Base-by-base conservation (phyloP, 2,113 vertebrate genomes). In the Pyxicephalus adspersus region DNA sequence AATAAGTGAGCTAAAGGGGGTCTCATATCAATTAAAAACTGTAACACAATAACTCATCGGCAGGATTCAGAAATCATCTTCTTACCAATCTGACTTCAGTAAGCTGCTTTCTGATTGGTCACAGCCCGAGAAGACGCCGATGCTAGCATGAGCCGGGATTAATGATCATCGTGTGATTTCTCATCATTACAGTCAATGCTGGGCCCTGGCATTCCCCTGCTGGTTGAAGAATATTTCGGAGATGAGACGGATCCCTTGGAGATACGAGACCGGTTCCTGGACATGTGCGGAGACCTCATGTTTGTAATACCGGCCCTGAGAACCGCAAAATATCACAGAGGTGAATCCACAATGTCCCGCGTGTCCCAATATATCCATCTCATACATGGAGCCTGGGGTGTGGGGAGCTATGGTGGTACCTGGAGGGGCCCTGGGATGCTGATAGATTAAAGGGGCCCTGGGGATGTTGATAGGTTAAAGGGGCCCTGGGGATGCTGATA, bases 271-370 rank as follows among this genome's bases (percentile, higher is more conserved):
- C 84, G 60, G 0, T 86, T 87, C 11, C 81, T 85, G 26, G 88
- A 94, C 77, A 0, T 91, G 1, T 0, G 79, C 11, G 93, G 89
- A 22, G 92, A 94, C 73, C 0, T 90, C 0, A 0, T 90, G 0
- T 92, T 94, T 64, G 87, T 13, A 63, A 63, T 91, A 28, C 91
- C 93, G 66, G 87, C 85, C 23, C 83, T 91, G 11, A 85, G 81
- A 68, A 0, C 71, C 0, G 88, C 87, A 8, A 92, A 90, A 34
- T 86, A 83, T 7, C 92, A 93, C 85, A 91, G 87, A 93, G 92
- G 93, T 93, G 87, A 5, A 20, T 22, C 18, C 50, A 26, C 17
- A 25, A 4, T 25, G 5, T 25, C n/a, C n/a, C n/a, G n/a, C n/a
- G n/a, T n/a, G n/a, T n/a, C n/a, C n/a, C n/a, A n/a, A n/a, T n/a